Evolutionary conservation across 2,888 invertebrate genomes (phyloP).

Genomic region (Platypus cylindrus): DNA sequence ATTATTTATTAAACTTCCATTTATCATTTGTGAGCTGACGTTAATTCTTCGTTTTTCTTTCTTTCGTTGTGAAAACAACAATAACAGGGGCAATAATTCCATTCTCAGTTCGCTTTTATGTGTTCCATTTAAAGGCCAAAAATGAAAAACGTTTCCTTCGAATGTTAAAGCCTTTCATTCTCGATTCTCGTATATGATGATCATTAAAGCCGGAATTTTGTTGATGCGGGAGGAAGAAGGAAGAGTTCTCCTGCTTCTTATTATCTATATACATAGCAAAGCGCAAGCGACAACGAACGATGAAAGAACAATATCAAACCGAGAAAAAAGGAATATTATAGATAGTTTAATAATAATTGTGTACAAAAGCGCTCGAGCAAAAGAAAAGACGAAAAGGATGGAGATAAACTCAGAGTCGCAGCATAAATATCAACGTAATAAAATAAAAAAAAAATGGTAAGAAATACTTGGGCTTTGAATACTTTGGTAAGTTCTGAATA

Average conservation of each 20-base stretch:
- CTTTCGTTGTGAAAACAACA: not conserved
- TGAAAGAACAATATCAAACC: constrained; percentile 15
- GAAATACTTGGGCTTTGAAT: too few relatives aligned
- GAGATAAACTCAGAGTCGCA: too few relatives aligned
- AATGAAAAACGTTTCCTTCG: constrained; percentile 10
- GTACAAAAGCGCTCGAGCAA: constrained; percentile 10
- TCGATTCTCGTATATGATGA: constrained; percentile 3
- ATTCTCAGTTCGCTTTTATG: constrained; percentile 1
- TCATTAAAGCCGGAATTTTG: constrained; percentile 13
- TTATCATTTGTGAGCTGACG: too few relatives aligned
- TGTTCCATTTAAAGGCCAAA: constrained; percentile 6
- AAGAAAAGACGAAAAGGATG: constrained; percentile 7
- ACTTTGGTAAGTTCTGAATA: too few relatives aligned
- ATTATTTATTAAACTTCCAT: too few relatives aligned
- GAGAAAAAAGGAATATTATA: constrained; percentile 7
- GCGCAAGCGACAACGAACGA: too few relatives aligned
- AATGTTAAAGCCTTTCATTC: constrained; percentile 9
- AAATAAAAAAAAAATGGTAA: too few relatives aligned
- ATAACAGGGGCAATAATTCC: constrained; percentile 4
- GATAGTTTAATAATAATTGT: constrained; percentile 17
- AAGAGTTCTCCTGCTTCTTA: too few relatives aligned
- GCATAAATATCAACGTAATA: too few relatives aligned
- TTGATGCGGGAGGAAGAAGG: not conserved
- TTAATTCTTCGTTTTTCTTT: too few relatives aligned
- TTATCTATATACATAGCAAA: too few relatives aligned